Base-by-base conservation (phyloP, 2,888 invertebrate species). In the Sisyra terminalis region DNA sequence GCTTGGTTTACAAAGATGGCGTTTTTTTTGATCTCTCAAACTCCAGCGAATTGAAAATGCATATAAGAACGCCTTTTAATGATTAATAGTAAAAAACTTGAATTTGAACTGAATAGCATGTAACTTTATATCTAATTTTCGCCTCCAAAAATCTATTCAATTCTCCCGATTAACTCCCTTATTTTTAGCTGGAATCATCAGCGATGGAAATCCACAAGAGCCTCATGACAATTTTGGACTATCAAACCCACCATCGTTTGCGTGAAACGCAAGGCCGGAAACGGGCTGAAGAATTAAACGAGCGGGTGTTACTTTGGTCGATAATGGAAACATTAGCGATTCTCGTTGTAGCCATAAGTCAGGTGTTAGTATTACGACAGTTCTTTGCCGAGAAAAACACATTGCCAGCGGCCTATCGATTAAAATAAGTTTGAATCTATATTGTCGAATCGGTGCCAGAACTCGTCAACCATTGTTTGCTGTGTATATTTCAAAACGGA, bases 241-340 rank as follows among this genome's bases (percentile, higher is more conserved):
- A 86, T 55, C 97, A 98, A 68, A 98, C 97, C 4, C 96, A 97
- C 65, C 94, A 97, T 65, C 74, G 94, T 45, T 65, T 98, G 46
- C 71, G 92, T 42, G 98, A 98, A 66, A 82, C 96, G 2, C 92
- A 94, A 60, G 85, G 93, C 40, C 77, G 96, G 42, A 93, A 90
- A 57, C 73, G 94, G 45, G 98, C 96, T 1, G 98, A 98, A 65
- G 92, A 96, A 58, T 69, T 98, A 43, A 97, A 96, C 55, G 90
- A 93, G 58, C 73, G 88, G 52, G 96, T 98, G 7, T 71, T 89
- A 57, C 77, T 78, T 70, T 98, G 96, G 94, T 92, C 96, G 0
- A 65, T 88, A 35, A 73, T 85, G 50, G 93, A 97, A 63, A 87
- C 93, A 9, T 54, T 81, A 3, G 80, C 86, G 30, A 78, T 98